A percentile compares a stretch with the other conserved stretches of the same genome.
These are phyloP conservation scores for Tortrix viridana DNA, from an alignment of 2,888 invertebrate genomes.

Conservation along the genomic window DNA sequence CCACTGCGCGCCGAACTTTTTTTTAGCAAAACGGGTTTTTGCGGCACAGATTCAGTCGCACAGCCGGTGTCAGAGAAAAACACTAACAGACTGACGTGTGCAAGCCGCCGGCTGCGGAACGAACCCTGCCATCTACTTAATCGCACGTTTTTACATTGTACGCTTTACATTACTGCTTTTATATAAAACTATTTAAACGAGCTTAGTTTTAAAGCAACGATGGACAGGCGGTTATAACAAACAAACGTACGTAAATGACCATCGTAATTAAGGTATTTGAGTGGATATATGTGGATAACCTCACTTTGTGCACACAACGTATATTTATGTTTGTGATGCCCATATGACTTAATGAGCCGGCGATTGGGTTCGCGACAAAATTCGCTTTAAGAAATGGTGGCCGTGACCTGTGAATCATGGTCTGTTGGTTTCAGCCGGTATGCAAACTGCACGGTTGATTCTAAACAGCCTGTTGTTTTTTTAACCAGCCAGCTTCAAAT, in stretches of 20 bases:
- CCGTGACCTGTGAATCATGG: constrained; percentile 30
- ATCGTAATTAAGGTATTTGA: constrained; percentile 26
- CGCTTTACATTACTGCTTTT: constrained; percentile 35
- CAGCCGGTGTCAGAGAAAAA: constrained; percentile 68
- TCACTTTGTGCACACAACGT: constrained; percentile 26
- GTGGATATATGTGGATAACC: constrained; percentile 29
- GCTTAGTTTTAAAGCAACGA: neutral
- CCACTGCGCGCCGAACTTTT: constrained; percentile 11
- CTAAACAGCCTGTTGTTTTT: constrained; percentile 9
- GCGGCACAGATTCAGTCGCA: constrained; percentile 50
- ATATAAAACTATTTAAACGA: neutral
- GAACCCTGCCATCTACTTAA: constrained; percentile 39
- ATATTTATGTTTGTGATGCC: constrained; percentile 25
- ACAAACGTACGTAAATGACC: neutral
- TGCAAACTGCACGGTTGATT: neutral
- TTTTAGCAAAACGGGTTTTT: constrained; percentile 55
- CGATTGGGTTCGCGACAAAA: constrained; percentile 17
- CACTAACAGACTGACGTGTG: constrained; percentile 62
- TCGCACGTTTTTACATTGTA: constrained; percentile 8
- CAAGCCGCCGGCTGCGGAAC: constrained; percentile 44
- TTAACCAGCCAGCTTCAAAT: neutral
- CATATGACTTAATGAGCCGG: constrained; percentile 27
- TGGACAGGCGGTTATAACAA: neutral
- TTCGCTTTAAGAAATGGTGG: constrained; percentile 24
- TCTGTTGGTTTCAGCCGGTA: constrained; percentile 2